phyloP scores from a whole-genome alignment of 1,140 invertebrate genomes.

The Ganaspis sp. region DNA sequence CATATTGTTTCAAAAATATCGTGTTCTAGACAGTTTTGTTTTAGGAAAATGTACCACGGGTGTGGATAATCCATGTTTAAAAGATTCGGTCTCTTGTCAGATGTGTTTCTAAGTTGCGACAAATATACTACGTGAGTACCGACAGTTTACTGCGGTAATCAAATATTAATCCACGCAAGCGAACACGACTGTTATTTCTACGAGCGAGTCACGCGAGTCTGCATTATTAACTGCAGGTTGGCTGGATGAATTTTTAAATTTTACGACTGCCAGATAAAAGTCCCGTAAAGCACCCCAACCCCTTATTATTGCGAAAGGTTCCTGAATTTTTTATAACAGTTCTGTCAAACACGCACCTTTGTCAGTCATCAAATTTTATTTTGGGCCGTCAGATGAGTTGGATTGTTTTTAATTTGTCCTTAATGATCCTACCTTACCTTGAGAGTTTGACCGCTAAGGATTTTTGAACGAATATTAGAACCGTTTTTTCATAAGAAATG shows the following conservation, averaged over 20 bases:
- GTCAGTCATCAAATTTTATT: background rate
- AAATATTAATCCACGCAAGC: conserved; percentile 26
- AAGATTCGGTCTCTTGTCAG: background rate
- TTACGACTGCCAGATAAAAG: conserved; percentile 52
- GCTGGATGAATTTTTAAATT: conserved; percentile 54
- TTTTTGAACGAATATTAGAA: no score
- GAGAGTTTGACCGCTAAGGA: no score
- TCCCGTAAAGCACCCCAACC: conserved; percentile 43
- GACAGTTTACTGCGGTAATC: conserved; percentile 14
- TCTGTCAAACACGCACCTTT: background rate
- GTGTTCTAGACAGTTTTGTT: no score
- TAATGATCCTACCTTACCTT: no score
- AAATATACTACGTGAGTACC: conserved; percentile 25
- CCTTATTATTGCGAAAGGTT: conserved; percentile 42
- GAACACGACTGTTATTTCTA: conserved; percentile 27
- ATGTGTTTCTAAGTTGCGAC: background rate
- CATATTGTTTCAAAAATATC: no score
- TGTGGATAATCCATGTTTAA: background rate
- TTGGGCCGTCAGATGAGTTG: no score
- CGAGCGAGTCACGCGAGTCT: conserved; percentile 50
- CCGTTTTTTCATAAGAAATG: no score
- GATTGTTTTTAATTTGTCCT: no score
- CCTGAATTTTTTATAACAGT: background rate
- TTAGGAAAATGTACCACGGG: background rate
- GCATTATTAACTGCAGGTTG: conserved; percentile 48